Evolutionary conservation across 1,140 invertebrate genomes (phyloP), one percentile per base, ranked within the genome.

Genomic region (Drosophila carrolli): DNA sequence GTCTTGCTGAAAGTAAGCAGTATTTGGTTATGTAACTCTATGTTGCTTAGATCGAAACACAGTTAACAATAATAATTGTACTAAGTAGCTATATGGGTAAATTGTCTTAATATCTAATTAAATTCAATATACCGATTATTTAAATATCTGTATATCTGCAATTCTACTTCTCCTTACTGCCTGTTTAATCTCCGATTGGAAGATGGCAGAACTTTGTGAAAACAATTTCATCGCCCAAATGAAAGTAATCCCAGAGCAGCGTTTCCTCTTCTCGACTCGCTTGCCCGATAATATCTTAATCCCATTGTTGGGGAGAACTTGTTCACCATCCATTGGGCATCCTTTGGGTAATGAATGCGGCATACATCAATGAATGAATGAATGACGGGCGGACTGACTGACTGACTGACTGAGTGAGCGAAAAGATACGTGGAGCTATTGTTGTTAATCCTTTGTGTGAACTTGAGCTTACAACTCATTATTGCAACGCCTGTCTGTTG

Each of bases 361-460:
- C 66, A 70, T 71, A 57, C 54, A 71, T 71, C 65, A 70, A 32
- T 55, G 43, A 71, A 41, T 66, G 65, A 66, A 27, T 70, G 43
- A 70, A 29, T 47, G 65, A 50, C 29, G 16, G 27, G 35, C 11
- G 16, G 27, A 40, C 11, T n/a, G 11, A 53, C 6, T 32, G 48
- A 37, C 23, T 47, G 61, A 46, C 6, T 11, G 53, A 29, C 11
- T 48, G 35, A 10, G n/a, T 29, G 43, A 38, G 37, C 19, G 7
- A 8, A 11, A 9, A 47, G 46, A 70, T 48, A 19, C 51, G 51
- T 58, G 59, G 46, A 62, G 67, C 83, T 88, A 86, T 86, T 86
- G 83, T 88, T 86, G 75, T 76, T 86, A 86, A 86, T 79, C 83
- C 79, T 86, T 86, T 88, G 79, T 88, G 81, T 88, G 74, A 88